A percentile compares a stretch with the other conserved stretches of the same genome.
Evolutionary conservation across 1,140 invertebrate genomes (phyloP).

Genomic region (Pentalonia nigronervosa): DNA sequence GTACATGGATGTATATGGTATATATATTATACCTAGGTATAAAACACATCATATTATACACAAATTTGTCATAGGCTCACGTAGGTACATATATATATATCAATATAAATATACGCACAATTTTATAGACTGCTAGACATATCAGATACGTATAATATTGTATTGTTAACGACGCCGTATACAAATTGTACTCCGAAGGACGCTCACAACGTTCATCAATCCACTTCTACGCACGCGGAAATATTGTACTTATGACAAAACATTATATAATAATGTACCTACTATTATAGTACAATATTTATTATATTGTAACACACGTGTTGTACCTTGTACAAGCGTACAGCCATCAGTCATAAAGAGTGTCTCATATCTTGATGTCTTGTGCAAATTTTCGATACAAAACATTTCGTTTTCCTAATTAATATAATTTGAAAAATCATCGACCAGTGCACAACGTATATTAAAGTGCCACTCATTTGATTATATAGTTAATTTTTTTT

Average conservation of each 20-base stretch:
- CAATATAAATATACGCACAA: neutral
- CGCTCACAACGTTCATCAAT: neutral
- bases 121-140: neutral
- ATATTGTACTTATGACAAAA: neutral
- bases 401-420: neutral
- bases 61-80: neutral
- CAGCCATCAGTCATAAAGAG: neutral
- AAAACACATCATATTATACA: neutral
- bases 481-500: neutral
- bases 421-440: conserved; percentile 1
- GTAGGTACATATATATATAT: neutral
- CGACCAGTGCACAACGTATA: neutral
- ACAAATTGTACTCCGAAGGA: neutral
- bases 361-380: neutral
- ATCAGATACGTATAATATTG: neutral
- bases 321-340: neutral
- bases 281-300: neutral
- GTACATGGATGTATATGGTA: no score
- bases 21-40: neutral
- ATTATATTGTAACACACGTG: neutral
- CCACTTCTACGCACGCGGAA: neutral
- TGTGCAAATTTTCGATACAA: neutral
- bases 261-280: neutral
- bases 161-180: neutral
- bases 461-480: neutral